Evolutionary conservation across 1,140 invertebrate genomes (phyloP).

Genomic region (Cyphomyrmex costatus): DNA sequence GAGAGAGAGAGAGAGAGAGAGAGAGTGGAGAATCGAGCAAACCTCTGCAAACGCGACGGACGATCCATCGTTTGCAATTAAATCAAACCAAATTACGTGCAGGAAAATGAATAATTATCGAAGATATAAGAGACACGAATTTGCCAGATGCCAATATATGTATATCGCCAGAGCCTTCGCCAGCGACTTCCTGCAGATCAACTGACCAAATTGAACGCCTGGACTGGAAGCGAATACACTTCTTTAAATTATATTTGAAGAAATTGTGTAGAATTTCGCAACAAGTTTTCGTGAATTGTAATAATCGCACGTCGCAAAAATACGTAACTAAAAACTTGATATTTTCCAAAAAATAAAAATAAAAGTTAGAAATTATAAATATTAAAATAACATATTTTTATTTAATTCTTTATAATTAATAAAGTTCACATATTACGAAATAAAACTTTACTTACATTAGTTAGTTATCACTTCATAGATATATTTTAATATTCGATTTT

Average conservation of each 20-base stretch:
- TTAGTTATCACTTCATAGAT: conserved; percentile 3
- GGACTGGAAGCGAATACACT: background rate
- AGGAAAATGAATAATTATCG: conserved; percentile 77
- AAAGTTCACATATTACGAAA: background rate
- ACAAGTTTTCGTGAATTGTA: background rate
- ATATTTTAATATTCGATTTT: background rate
- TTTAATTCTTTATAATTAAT: background rate
- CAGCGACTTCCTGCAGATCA: conserved; percentile 23
- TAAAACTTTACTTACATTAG: background rate
- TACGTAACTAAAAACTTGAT: background rate
- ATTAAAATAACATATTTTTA: background rate
- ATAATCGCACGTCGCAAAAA: background rate
- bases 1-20: conserved; percentile 67
- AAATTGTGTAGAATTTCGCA: background rate
- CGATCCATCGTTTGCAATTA: conserved; percentile 77
- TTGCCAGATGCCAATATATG: conserved; percentile 33
- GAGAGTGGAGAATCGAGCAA: conserved; percentile 60
- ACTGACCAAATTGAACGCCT: conserved; percentile 19
- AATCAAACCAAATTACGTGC: conserved; percentile 79
- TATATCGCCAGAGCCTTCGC: conserved; percentile 10
- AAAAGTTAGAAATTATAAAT: background rate
- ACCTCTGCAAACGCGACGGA: conserved; percentile 55
- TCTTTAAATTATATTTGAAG: background rate
- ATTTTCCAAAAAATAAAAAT: background rate
- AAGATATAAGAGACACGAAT: conserved; percentile 58